Evolutionary conservation across 2,888 invertebrate genomes (phyloP).

Genomic region (Thysanoteuthis rhombus): DNA sequence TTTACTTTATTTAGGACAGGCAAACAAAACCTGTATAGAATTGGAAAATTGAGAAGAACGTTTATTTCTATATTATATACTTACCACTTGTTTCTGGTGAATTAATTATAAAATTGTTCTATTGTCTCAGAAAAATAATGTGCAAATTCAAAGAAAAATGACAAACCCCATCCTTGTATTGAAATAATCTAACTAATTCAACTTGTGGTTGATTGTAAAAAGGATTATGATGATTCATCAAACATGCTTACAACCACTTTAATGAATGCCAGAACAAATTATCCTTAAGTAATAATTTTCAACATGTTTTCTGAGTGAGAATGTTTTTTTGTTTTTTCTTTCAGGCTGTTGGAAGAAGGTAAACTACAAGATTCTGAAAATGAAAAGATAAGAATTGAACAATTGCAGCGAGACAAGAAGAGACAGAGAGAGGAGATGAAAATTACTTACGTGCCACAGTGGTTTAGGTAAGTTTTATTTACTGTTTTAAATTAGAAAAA

Average conservation of each 20-base stretch:
- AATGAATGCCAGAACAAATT: not conserved
- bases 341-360: slow-evolving; percentile 78
- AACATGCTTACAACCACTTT: too few relatives aligned
- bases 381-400: slow-evolving; percentile 79
- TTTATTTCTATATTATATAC: not conserved
- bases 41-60: too few relatives aligned
- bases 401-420: slow-evolving; percentile 78
- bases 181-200: not conserved
- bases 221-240: too few relatives aligned
- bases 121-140: not conserved
- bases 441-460: slow-evolving; percentile 67
- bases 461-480: slow-evolving; percentile 74
- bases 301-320: not conserved
- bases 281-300: not conserved
- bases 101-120: not conserved
- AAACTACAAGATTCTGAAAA: slow-evolving; percentile 79
- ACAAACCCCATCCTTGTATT: not conserved
- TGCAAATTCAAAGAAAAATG: not conserved
- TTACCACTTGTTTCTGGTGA: not conserved
- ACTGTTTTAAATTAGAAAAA: not conserved
- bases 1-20: not conserved
- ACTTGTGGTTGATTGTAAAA: not conserved
- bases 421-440: slow-evolving; percentile 74
- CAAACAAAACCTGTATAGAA: not conserved
- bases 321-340: not conserved